Base-by-base conservation (phyloP, 2,797 vertebrate species). In the Alca torda region DNA sequence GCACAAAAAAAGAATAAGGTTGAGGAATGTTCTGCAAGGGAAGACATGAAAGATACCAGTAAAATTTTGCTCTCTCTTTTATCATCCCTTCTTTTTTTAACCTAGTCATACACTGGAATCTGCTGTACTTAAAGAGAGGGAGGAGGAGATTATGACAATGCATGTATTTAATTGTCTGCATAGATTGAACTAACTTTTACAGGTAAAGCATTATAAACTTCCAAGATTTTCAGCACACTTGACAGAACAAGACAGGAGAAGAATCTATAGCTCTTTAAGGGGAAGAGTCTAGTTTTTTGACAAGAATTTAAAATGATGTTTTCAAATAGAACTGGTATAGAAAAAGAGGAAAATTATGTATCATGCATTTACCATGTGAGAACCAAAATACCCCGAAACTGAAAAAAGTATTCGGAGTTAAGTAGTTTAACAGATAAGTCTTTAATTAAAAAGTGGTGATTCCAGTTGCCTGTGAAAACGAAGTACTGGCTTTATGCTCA, bases 361-460 rank as follows among this genome's bases (percentile, higher is more conserved):
- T 93, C 89, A 89, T 84, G 14, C 39, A 70, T 92, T 92, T 93
- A 63, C 69, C 67, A 57, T 37, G 33, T 78, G 33, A 95, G 43
- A 91, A 91, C 30, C 21, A 93, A 95, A 93, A 89, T 87, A 88
- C n/a, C 23, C 65, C 68, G 72, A 94, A 96, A 94, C 50, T 64
- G 53, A 86, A 45, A 96, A 95, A 89, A 96, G 30, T 68, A 54
- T 93, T 91, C 87, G 54, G 64, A 87, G 60, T 53, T 53, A 82
- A 95, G 50, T 65, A 64, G n/a, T 96, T 96, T 89, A 95, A 84
- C 85, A 95, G 95, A 96, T 96, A 96, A 96, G 41, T 65, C 89
- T 91, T 90, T 96, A 94, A 97, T 97, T 97, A 96, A 95, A 82
- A 93, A 96, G 85, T 89, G 28, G 85, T 61, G 81, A 83, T 94